Conservation (phyloP, 2,797 vertebrate genomes). For the Falco peregrinus region DNA sequence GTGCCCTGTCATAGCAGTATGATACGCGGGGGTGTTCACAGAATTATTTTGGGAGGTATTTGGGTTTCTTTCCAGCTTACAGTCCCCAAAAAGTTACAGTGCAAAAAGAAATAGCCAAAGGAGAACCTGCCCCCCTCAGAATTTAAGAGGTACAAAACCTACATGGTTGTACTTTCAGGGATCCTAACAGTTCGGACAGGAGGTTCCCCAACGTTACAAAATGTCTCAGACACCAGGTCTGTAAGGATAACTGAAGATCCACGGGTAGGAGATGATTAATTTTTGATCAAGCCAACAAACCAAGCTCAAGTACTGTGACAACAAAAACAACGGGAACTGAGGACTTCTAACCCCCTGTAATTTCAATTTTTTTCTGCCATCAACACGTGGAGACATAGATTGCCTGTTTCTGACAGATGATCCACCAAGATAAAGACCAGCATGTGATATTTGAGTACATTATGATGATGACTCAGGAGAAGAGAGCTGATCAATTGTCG, state of each 20-base stretch:
- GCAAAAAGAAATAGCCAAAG: neutral
- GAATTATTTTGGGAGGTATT: neutral
- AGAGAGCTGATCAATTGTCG: neutral
- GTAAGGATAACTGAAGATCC: neutral
- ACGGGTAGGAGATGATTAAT: neutral
- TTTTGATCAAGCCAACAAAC: neutral
- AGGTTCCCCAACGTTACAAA: neutral
- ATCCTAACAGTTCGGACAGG: neutral
- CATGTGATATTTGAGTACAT: neutral
- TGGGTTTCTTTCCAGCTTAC: neutral
- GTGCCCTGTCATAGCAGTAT: neutral
- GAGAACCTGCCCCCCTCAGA: neutral
- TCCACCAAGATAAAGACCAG: neutral
- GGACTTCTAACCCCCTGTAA: neutral
- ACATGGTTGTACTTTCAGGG: neutral
- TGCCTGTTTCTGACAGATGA: neutral
- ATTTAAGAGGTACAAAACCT: neutral
- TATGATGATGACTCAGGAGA: neutral
- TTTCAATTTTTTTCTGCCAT: neutral
- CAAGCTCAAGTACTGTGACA: neutral
- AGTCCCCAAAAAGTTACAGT: neutral
- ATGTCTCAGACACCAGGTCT: neutral
- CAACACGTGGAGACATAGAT: neutral
- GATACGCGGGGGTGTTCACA: neutral
- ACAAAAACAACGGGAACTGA: neutral